Evolutionary conservation across 2,888 invertebrate species (phyloP).

Genomic region (Panorpa germanica): DNA sequence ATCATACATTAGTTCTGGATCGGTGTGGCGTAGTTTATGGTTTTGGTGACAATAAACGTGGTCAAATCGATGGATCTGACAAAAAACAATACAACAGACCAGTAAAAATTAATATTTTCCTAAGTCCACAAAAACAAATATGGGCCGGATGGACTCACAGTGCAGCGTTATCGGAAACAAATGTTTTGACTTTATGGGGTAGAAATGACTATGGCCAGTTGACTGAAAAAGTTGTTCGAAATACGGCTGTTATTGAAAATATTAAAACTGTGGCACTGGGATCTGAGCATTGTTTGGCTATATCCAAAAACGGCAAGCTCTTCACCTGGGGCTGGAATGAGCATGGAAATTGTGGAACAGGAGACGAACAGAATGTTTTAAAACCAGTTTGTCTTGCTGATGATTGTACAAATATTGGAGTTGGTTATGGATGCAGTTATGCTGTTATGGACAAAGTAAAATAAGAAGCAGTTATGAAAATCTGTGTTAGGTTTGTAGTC

Average conservation of each 20-base stretch:
- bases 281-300: slow-evolving; percentile 60
- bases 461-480: too few species aligned
- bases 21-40: slow-evolving; percentile 38
- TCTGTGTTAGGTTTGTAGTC: too few species aligned
- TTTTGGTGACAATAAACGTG: slow-evolving; percentile 73
- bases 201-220: slow-evolving; percentile 66
- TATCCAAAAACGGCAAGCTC: slow-evolving; percentile 40
- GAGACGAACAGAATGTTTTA: slow-evolving; percentile 22
- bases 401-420: too few species aligned
- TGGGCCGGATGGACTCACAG: slow-evolving; percentile 69
- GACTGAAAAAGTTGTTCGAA: too few species aligned
- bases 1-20: slow-evolving; percentile 46
- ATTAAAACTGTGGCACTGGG: slow-evolving; percentile 50
- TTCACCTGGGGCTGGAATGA: slow-evolving; percentile 85
- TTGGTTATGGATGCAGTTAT: too few species aligned
- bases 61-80: slow-evolving; percentile 40
- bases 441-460: too few species aligned
- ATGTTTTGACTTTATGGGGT: slow-evolving; percentile 55
- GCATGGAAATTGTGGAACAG: slow-evolving; percentile 68
- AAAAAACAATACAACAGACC: too few species aligned
- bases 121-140: too few species aligned
- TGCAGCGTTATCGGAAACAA: slow-evolving; percentile 37
- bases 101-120: too few species aligned
- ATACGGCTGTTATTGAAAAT: too few species aligned
- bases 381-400: too few species aligned